Evolutionary conservation across 2,113 vertebrate species (phyloP).

Genomic region (Phrynosoma blainvillii): DNA sequence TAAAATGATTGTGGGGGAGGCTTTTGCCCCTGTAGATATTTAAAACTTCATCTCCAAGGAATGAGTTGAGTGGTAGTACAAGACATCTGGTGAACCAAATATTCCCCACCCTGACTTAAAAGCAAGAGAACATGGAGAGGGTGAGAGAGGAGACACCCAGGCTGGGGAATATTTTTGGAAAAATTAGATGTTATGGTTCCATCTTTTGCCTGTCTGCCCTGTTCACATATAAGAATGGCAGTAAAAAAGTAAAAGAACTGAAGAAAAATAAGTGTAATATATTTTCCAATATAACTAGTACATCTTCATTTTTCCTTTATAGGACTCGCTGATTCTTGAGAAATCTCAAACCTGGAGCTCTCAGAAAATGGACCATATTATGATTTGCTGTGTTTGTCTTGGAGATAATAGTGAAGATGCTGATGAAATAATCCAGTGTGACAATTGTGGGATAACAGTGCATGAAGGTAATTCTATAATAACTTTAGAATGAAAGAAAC

Average conservation of each 20-base stretch:
- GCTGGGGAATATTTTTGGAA: not conserved
- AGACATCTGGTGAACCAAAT: not conserved
- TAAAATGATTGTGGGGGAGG: not conserved
- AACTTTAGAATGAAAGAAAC: constrained; percentile 4
- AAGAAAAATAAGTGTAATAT: not conserved
- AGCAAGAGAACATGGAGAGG: not conserved
- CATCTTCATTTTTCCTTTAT: constrained; percentile 66
- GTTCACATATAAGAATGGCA: not conserved
- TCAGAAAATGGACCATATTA: constrained; percentile 95
- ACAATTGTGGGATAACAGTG: constrained; percentile 98
- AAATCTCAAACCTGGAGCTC: constrained; percentile 92
- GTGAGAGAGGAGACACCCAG: not conserved
- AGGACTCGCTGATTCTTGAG: constrained; percentile 94
- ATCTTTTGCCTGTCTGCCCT: not conserved
- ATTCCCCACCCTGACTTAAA: not conserved
- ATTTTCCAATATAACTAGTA: constrained; percentile 34
- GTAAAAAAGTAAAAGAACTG: not conserved
- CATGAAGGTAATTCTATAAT: constrained; percentile 89
- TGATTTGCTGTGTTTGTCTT: constrained; percentile 98
- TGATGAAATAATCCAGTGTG: constrained; percentile 99
- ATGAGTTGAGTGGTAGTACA: not conserved
- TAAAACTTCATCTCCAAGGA: not conserved
- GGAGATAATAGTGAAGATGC: constrained; percentile 99
- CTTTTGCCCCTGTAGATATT: not conserved
- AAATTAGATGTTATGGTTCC: not conserved